Conservation (phyloP, 2,888 invertebrate species). For the Galerucella pusilla region DNA sequence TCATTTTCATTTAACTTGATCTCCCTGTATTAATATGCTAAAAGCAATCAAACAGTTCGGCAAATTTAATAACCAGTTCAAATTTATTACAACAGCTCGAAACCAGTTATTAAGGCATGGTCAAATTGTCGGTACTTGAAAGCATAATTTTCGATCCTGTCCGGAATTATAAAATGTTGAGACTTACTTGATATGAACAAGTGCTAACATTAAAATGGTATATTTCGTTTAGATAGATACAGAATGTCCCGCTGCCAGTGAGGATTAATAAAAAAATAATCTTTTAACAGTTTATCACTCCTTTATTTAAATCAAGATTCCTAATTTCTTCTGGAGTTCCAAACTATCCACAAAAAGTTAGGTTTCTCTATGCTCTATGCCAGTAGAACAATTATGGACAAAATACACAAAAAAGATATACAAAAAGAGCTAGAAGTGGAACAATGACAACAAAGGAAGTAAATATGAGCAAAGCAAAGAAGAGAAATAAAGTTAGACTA, state of each 20-base stretch:
- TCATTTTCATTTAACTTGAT: background rate
- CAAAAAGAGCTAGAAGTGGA: too few species aligned
- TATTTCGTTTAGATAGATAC: background rate
- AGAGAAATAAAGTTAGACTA: too few species aligned
- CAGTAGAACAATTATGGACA: too few species aligned
- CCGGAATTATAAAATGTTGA: constrained; percentile 12
- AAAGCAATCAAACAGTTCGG: constrained; percentile 46
- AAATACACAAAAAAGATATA: too few species aligned
- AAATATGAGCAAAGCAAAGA: too few species aligned
- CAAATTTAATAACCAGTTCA: constrained; percentile 53
- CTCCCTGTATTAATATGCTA: constrained; percentile 19
- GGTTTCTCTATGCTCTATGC: too few species aligned
- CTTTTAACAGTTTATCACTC: too few species aligned
- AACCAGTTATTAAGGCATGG: constrained; percentile 53
- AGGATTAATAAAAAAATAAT: too few species aligned
- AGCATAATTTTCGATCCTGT: constrained; percentile 38
- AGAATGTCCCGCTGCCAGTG: background rate
- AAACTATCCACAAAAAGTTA: too few species aligned
- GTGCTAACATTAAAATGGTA: background rate
- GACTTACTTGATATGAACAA: background rate
- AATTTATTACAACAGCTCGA: constrained; percentile 54
- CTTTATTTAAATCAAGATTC: too few species aligned
- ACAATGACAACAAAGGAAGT: too few species aligned
- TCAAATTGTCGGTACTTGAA: constrained; percentile 50
- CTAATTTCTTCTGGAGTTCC: too few species aligned